Evolutionary conservation across 2,888 invertebrate genomes (phyloP), one percentile per base, ranked within the genome.

Genomic region (Spilosoma lubricipeda): DNA sequence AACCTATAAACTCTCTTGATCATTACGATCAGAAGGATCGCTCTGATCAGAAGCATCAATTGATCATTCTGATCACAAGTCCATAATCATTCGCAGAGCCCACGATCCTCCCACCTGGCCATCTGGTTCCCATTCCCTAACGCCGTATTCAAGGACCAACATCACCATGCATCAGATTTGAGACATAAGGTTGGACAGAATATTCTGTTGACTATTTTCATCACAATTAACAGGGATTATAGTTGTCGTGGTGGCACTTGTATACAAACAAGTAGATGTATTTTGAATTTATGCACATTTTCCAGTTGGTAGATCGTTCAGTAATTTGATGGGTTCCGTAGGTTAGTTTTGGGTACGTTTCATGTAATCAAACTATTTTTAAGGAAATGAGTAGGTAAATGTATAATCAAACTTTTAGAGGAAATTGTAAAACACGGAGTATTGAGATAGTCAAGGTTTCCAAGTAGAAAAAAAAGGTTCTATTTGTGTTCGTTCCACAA

Each of bases 41-140:
- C 66, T 66, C 56, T 74, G 77, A 74, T 74, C 68, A 74, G 33
- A 63, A 48, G 20, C 33, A 63, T 45, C 48, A 48, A n/a, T 67
- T 27, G 67, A 64, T 67, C 65, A 65, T 71, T 72, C 72, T 76
- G 75, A 71, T 78, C 71, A 76, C 48, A 68, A 69, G 74, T 75
- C 77, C 77, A 76, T 78, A 71, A 75, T 74, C 70, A 85, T 94
- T 95, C 93, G 87, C 96, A 96, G 96, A 96, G 96, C 87, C 96
- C 96, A 83, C 94, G 96, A 85, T 96, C 96, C 89, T 93, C 96
- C 82, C 95, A 96, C 91, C 93, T 95, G 91, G 96, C 96, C 90
- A 93, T 95, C 92, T 96, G 96, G 96, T 96, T 96, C 91, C 96
- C 96, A 90, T 96, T 96, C 90, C 95, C 96, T 91, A 95, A 96